Evolutionary conservation across 2,797 vertebrate species (phyloP).

Genomic region (Florisuga fusca): DNA sequence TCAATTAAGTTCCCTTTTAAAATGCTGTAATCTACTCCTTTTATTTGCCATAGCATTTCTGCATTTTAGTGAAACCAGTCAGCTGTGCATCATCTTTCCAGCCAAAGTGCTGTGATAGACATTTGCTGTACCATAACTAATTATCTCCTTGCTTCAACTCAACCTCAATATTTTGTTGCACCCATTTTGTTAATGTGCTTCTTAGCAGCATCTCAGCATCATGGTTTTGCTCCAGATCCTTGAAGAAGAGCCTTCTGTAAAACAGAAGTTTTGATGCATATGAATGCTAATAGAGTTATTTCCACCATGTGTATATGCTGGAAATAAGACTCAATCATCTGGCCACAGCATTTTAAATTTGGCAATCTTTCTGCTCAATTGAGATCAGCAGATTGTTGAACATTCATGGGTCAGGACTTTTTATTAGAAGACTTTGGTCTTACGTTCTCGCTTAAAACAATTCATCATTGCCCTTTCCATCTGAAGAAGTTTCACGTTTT

Average conservation of each 20-base stretch:
- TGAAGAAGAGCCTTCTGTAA: neutral
- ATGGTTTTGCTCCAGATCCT: neutral
- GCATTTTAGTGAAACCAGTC: neutral
- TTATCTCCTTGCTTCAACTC: neutral
- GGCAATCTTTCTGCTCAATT: constrained; percentile 60
- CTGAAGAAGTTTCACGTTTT: constrained; percentile 26
- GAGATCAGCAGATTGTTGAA: constrained; percentile 62
- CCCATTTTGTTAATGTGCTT: neutral
- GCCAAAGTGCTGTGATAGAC: neutral
- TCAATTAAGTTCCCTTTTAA: neutral
- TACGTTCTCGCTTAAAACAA: constrained; percentile 37
- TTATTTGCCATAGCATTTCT: neutral
- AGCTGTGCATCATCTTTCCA: neutral
- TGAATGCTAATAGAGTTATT: constrained; percentile 51
- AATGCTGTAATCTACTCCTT: neutral
- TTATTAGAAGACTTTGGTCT: constrained; percentile 50
- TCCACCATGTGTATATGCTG: neutral
- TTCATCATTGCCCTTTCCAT: constrained; percentile 51
- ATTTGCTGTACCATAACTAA: neutral
- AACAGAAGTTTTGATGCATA: neutral
- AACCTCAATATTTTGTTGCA: neutral
- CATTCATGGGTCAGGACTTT: constrained; percentile 55
- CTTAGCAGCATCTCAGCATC: neutral
- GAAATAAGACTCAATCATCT: constrained; percentile 59
- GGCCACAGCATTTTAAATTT: constrained; percentile 49